phyloP scores from a whole-genome alignment of 2,113 vertebrate genomes.

The Dolichallabes microphthalmus region DNA sequence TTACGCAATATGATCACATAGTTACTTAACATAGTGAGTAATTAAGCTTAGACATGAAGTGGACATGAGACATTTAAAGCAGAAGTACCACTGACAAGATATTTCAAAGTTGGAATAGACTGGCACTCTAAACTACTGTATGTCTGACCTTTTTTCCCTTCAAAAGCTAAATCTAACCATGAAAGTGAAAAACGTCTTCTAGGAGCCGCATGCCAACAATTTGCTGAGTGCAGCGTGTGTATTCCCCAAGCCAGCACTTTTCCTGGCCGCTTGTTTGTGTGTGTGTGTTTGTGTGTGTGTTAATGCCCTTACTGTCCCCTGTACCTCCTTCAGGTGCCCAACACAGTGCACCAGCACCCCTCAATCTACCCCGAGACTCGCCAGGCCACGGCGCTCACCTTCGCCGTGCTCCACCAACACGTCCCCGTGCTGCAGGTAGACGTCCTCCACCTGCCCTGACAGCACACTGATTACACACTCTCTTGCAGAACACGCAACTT shows the following conservation, averaged over 20 bases:
- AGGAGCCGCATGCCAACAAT: neutral
- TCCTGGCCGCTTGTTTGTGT: conserved; percentile 35
- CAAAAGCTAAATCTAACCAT: neutral
- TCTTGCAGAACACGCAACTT: neutral
- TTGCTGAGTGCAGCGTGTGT: conserved; percentile 13
- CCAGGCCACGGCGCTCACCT: conserved; percentile 98
- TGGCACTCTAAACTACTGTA: no score
- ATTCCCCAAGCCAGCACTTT: conserved; percentile 23
- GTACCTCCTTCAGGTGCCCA: conserved; percentile 91
- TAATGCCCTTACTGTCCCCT: conserved; percentile 55
- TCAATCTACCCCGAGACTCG: conserved; percentile 97
- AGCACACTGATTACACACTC: conserved; percentile 4
- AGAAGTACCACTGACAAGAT: no score
- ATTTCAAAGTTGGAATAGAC: neutral
- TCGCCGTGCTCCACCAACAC: conserved; percentile 98
- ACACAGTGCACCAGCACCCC: conserved; percentile 96
- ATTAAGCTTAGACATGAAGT: neutral
- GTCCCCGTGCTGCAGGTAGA: conserved; percentile 98
- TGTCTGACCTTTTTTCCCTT: neutral
- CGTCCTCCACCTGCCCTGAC: conserved; percentile 37
- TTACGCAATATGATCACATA: neutral
- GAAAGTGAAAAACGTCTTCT: conserved; percentile 17
- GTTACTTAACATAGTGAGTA: neutral
- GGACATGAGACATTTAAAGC: neutral
- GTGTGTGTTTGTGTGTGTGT: conserved; percentile 43